Evolutionary conservation across 2,888 invertebrate species (phyloP).

Genomic region (Polymixis lichenea): DNA sequence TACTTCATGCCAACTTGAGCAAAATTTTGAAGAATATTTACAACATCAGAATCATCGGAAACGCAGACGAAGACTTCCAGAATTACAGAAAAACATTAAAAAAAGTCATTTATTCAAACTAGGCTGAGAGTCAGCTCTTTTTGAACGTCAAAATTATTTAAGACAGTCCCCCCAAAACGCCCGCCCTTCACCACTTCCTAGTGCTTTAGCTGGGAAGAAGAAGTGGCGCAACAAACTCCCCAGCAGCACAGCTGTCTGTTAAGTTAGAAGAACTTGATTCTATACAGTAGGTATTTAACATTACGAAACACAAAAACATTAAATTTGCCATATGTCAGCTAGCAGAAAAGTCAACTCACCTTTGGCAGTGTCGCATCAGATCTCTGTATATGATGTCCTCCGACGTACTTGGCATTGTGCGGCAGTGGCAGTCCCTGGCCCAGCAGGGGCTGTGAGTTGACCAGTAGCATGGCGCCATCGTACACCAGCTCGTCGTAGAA

Average conservation of each 20-base stretch:
- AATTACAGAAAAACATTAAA: background rate
- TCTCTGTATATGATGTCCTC: slow-evolving; percentile 77
- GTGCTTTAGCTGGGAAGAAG: no score
- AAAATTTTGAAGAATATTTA: background rate
- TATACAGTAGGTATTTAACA: no score
- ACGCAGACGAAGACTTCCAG: background rate
- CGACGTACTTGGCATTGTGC: slow-evolving; percentile 74
- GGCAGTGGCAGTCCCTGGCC: slow-evolving; percentile 75
- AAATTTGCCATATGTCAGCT: no score
- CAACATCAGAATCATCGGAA: background rate
- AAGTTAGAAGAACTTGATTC: no score
- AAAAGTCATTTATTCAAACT: no score
- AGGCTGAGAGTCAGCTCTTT: no score
- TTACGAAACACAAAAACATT: no score
- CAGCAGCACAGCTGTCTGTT: no score
- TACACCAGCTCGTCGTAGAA: slow-evolving; percentile 72
- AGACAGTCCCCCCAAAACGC: no score
- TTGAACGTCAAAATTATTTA: no score
- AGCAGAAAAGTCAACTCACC: slow-evolving; percentile 64
- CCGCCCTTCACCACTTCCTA: no score
- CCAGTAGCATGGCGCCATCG: slow-evolving; percentile 74
- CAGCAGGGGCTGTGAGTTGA: slow-evolving; percentile 77
- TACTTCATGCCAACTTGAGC: background rate
- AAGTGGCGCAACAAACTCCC: no score
- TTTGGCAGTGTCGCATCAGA: slow-evolving; percentile 66